A percentile compares a stretch with the other conserved stretches of the same genome.
Conservation (phyloP, 2,113 vertebrate genomes). For the Coracopsis vasa region DNA sequence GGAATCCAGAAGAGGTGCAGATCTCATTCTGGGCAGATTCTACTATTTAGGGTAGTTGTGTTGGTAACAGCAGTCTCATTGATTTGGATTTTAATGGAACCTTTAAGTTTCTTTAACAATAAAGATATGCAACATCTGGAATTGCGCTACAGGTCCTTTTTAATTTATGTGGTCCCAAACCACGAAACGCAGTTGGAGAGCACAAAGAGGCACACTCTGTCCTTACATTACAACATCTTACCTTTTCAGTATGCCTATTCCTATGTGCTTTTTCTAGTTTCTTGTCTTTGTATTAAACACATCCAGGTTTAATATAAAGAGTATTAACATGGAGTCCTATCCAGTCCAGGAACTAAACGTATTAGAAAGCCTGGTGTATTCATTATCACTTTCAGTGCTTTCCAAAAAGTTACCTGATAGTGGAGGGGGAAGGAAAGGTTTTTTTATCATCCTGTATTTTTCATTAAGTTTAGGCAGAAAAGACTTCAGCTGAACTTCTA, state of each 20-base stretch:
- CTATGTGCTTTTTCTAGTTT: background rate
- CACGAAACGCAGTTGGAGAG: background rate
- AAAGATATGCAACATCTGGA: background rate
- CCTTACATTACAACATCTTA: background rate
- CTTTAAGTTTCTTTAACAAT: background rate
- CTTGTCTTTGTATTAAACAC: background rate
- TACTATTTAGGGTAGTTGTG: background rate
- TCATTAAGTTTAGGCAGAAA: background rate
- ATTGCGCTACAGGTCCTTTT: background rate
- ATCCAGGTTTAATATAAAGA: background rate
- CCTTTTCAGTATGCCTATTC: background rate
- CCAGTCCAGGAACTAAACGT: background rate
- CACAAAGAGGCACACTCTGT: background rate
- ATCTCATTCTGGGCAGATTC: background rate
- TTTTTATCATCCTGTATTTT: background rate
- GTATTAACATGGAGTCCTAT: background rate
- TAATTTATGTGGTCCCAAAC: background rate
- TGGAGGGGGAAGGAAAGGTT: background rate
- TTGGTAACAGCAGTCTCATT: background rate
- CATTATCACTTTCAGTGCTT: background rate
- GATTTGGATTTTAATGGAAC: background rate
- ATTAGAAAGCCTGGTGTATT: background rate
- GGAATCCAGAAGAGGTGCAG: background rate
- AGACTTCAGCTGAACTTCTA: background rate
- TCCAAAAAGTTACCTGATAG: slow-evolving; percentile 18